phyloP scores from a whole-genome alignment of 2,797 vertebrate species.

The Lophius americanus region DNA sequence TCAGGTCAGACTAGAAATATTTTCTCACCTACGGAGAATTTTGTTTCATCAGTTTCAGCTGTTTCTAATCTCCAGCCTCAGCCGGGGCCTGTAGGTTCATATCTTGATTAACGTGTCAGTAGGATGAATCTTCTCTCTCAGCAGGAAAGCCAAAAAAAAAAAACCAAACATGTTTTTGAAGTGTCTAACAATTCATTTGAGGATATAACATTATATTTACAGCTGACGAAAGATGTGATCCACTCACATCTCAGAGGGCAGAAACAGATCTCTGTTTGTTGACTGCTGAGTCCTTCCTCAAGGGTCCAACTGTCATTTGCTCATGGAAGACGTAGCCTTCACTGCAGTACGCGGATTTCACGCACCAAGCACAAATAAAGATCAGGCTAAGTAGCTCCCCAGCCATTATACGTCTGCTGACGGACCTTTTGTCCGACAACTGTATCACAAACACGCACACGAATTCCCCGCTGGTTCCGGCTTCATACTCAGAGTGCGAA shows the following conservation, averaged over 20 bases:
- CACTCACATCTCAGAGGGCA: background rate
- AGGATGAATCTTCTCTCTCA: background rate
- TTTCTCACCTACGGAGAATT: too few relatives aligned
- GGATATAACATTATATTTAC: background rate
- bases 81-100: too few relatives aligned
- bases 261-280: conserved; percentile 21
- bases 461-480: background rate
- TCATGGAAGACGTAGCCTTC: conserved; percentile 9
- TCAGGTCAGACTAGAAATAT: too few relatives aligned
- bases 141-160: background rate
- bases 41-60: too few relatives aligned
- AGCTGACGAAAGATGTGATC: background rate
- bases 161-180: background rate
- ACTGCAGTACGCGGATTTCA: conserved; percentile 26
- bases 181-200: background rate
- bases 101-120: too few relatives aligned
- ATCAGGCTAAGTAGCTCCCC: background rate
- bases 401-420: background rate
- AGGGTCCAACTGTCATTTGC: conserved; percentile 4
- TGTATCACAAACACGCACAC: background rate
- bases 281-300: conserved; percentile 14
- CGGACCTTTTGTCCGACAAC: background rate
- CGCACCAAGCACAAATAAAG: conserved; percentile 15
- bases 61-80: too few relatives aligned
- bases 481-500: background rate